Conservation (phyloP, 2,797 vertebrate genomes). For the Salmo trutta region DNA sequence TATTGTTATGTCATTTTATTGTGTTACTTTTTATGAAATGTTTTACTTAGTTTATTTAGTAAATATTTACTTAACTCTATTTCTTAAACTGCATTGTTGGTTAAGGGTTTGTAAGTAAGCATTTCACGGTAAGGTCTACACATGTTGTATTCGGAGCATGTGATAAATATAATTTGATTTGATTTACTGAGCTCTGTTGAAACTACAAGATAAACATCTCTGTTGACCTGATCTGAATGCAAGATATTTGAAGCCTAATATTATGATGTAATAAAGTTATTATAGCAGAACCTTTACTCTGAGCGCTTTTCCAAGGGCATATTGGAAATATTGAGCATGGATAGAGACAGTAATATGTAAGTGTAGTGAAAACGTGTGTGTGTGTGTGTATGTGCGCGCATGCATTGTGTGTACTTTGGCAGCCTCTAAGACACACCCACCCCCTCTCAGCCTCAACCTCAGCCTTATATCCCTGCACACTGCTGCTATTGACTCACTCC, state of each 20-base stretch:
- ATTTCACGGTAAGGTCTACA: no score
- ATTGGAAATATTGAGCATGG: neutral
- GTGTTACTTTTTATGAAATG: neutral
- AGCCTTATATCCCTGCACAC: constrained; percentile 32
- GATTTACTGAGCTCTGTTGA: no score
- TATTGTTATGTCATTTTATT: no score
- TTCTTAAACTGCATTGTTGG: no score
- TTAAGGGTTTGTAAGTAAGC: no score
- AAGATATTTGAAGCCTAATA: neutral
- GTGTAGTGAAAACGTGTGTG: neutral
- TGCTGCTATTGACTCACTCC: constrained; percentile 45
- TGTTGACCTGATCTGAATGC: neutral
- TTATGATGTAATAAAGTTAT: neutral
- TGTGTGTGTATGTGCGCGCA: constrained; percentile 12
- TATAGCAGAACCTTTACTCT: neutral
- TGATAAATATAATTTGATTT: no score
- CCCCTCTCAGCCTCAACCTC: constrained; percentile 1
- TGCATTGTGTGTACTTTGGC: constrained; percentile 20
- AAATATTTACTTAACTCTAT: no score
- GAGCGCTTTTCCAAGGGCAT: neutral
- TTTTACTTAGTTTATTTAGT: no score
- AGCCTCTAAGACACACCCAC: constrained; percentile 60
- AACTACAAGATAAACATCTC: neutral
- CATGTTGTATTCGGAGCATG: no score
- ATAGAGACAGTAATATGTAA: neutral